Base-by-base conservation (phyloP, 2,113 vertebrate genomes). In the Theristicus caerulescens region DNA sequence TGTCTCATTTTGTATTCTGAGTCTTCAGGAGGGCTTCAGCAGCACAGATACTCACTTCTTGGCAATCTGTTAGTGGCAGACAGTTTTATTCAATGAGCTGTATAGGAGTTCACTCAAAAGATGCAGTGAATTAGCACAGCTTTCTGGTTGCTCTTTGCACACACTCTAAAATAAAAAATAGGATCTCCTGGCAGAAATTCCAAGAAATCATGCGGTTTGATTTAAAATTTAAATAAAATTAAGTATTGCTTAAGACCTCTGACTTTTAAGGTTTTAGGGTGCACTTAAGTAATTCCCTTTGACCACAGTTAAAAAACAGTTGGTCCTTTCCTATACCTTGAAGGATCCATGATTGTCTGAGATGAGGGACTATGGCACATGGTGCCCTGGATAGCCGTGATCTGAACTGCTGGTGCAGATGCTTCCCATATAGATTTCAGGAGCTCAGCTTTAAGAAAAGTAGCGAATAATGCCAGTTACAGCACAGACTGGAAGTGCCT, bases 331-430 rank as follows among this genome's bases (percentile, higher is more conserved):
- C 27, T 78, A 3, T 40, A 13, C 7, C 15, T 17, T 54, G 42
- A 16, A 1, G 6, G 26, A 66, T 64, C 36, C 3, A 4, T 18
- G 38, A 14, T 51, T 16, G 0, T 55, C 61, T 6, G 22, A n/a
- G 69, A 13, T 40, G 7, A 8, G 25, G 7, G 14, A 40, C 29
- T 55, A 1, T 10, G 31, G 40, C 11, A 32, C 20, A 11, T 12
- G 16, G 12, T 73, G 49, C 16, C 24, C 31, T 64, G 31, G 20
- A 34, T 51, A 84, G 6, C n/a, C 3, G 1, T 82, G 52, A 16
- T 42, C 29, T 76, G 59, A 84, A n/a, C 12, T 27, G 46, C 24
- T 72, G 86, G 18, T 34, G 4, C 12, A 74, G 31, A 29, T 81
- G 10, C 26, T 38, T 62, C 16, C 15, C 26, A 47, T 55, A 7